Conservation (phyloP, 2,797 vertebrate species). For the Gadopsis bispinosus region DNA sequence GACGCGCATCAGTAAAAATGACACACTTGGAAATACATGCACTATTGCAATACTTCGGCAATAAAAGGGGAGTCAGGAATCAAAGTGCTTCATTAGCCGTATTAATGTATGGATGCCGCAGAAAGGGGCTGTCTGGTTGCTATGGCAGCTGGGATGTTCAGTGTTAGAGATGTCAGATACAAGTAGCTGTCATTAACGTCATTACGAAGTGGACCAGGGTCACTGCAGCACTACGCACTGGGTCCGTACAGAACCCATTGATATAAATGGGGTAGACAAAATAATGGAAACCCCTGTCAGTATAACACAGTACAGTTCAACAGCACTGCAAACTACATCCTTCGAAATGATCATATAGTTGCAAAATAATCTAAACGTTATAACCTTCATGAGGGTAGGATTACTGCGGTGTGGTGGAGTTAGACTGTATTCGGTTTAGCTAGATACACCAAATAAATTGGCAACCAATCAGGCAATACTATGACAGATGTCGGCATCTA, state of each 20-base stretch:
- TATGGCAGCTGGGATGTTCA: slow-evolving; percentile 73
- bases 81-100: slow-evolving; percentile 3
- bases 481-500: background rate
- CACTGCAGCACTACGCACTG: slow-evolving; percentile 11
- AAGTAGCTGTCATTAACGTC: slow-evolving; percentile 47
- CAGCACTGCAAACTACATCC: background rate
- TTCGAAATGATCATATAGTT: background rate
- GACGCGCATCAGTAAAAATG: background rate
- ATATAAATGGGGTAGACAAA: background rate
- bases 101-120: slow-evolving; percentile 36
- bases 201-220: slow-evolving; percentile 3
- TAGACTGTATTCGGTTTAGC: background rate
- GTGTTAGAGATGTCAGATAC: slow-evolving; percentile 52
- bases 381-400: background rate
- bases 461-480: too few species aligned
- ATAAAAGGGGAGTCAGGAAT: background rate
- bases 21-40: too few species aligned
- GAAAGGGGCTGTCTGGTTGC: slow-evolving; percentile 64
- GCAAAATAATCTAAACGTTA: background rate
- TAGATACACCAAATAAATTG: background rate
- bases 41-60: background rate
- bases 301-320: background rate
- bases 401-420: background rate
- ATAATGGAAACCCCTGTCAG: background rate
- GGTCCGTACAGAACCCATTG: background rate